These are phyloP conservation scores for Sebastes oblongus DNA, from an alignment of 2,797 vertebrate genomes.

Conservation along the genomic window DNA sequence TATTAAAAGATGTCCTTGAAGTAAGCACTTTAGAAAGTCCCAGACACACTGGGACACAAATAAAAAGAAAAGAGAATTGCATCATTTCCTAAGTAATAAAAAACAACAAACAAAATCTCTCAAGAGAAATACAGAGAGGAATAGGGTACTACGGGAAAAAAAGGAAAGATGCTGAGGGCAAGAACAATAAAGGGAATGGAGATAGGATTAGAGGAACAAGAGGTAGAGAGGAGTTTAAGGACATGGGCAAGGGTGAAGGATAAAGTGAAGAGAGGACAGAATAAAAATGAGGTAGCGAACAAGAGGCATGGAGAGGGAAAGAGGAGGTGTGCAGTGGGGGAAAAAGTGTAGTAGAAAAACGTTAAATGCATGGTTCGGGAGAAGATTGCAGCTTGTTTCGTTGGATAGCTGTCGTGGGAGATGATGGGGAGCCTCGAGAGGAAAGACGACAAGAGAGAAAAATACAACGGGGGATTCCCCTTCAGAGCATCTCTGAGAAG, in stretches of 20 bases:
- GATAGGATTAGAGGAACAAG: background rate
- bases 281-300: slow-evolving; percentile 16
- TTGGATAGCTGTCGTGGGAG: slow-evolving; percentile 31
- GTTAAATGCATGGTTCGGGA: background rate
- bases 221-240: slow-evolving; percentile 17
- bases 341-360: background rate
- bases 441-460: slow-evolving; percentile 37
- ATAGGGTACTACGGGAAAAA: background rate
- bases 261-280: slow-evolving; percentile 13
- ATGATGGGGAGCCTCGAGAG: slow-evolving; percentile 24
- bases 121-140: background rate
- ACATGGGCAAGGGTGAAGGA: slow-evolving; percentile 39
- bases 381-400: slow-evolving; percentile 46
- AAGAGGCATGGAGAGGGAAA: slow-evolving; percentile 2
- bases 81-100: slow-evolving; percentile 14
- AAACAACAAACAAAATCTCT: slow-evolving; percentile 4
- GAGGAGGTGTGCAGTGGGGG: background rate
- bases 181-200: background rate
- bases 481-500: slow-evolving; percentile 44
- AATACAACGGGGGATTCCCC: slow-evolving; percentile 20
- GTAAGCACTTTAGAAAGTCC: background rate
- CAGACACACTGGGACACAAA: background rate
- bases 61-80: slow-evolving; percentile 1
- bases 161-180: background rate
- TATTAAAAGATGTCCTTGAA: slow-evolving; percentile 15